Evolutionary conservation across 2,797 vertebrate species (phyloP), one percentile per base, ranked within the genome.

Genomic region (Trachurus trachurus): DNA sequence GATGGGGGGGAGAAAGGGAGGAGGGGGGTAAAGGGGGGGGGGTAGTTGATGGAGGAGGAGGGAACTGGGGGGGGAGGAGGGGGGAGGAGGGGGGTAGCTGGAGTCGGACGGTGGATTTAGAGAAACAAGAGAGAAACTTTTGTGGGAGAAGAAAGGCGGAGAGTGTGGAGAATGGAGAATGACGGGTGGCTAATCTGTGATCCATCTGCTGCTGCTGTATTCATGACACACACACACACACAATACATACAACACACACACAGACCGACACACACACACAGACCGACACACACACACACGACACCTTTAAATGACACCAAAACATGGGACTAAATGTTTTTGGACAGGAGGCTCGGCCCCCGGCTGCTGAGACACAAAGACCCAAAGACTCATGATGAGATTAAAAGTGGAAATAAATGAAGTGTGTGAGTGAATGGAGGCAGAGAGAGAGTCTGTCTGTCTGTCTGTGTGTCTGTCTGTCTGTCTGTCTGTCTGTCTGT

Each of bases 361-460:
- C 64, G 10, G 78, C 84, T 80, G 88, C 92, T 92, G 91, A 75
- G 92, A 93, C 82, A 58, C 88, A 97, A 97, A 96, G 95, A 95
- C 19, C 90, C 94, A 97, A 97, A 95, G 97, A 92, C 96, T 96
- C 94, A 96, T 97, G 97, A 98, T 97, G 96, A 97, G 97, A 98
- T 98, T 98, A 97, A 96, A 97, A 98, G 95, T 96, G 96, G 95
- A 97, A 97, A 97, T 97, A 97, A 96, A 97, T 96, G 95, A 97
- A 96, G 95, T 96, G 94, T 91, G 86, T 86, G 86, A 74, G 57
- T 69, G 76, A 81, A 81, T 45, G 58, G 64, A 68, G 63, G 56
- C 73, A 45, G 71, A 10, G 21, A 85, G 76, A 80, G 81, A 74
- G 81, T 9, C 40, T 64, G n/a, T 26, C 56, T 67, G 1, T 12